Evolutionary conservation across 2,797 vertebrate genomes (phyloP), one percentile per base, ranked within the genome.

Genomic region (Scomberomorus guttatus): DNA sequence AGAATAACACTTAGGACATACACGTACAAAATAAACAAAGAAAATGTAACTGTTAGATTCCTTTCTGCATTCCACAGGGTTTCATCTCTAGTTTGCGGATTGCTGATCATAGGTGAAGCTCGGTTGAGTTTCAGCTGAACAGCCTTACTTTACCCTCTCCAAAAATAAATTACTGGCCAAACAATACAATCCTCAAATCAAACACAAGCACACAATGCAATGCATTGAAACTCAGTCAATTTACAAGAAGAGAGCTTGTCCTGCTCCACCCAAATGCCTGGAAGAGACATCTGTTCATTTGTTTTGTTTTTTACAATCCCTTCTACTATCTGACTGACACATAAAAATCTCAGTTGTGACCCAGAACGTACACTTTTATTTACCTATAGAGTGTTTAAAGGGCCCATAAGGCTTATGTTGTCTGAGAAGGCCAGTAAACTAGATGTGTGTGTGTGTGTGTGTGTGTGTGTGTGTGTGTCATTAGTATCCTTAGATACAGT

Each of bases 11-110:
- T 13, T 34, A 42, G 34, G 11, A 73, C 69, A 58, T 52, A 61
- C 52, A 61, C 17, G n/a, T n/a, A 59, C 60, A 13, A 81, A 75
- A 76, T 22, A 9, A 56, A 60, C n/a, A 59, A 46, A 76, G 42
- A 58, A 82, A 86, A 68, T 42, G 48, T 48, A 84, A 79, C 24
- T 34, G 59, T 83, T 42, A 20, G 48, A 91, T 92, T 89, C 86
- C 87, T 89, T 83, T 89, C 83, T 85, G 67, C 82, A 92, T 91
- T 92, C 87, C 83, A 81, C 54, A 24, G 12, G 5, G 76, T 84
- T 81, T 89, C 70, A 60, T 77, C n/a, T 63, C n/a, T 5, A 67
- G 20, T 0, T 10, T 73, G 72, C 77, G 24, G 0, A 3, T 22
- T 8, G n/a, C 9, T 42, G 71, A 67, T 74, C 32, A 61, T 54